These are phyloP conservation scores for Muraenolepis orangiensis DNA, from an alignment of 2,797 vertebrate species.

Conservation along the genomic window DNA sequence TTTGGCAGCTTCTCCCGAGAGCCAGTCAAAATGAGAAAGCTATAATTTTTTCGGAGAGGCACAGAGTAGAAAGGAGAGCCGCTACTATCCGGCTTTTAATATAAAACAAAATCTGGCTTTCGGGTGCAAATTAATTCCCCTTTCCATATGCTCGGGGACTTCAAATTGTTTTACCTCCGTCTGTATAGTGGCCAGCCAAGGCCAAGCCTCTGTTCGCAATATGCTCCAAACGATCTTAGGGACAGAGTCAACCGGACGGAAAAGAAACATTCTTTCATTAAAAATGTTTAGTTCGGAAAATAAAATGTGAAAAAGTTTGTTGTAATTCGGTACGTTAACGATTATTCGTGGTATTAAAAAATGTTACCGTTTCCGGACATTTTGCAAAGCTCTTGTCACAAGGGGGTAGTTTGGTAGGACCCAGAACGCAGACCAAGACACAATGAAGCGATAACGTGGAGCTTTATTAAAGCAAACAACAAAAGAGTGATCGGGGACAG, in stretches of 20 bases:
- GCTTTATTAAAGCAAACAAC: no score
- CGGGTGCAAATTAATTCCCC: constrained; percentile 24
- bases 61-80: not conserved
- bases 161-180: constrained; percentile 24
- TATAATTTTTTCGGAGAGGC: not conserved
- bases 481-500: no score
- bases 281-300: not conserved
- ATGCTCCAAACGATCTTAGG: not conserved
- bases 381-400: no score
- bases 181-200: constrained; percentile 33
- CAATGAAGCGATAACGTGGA: no score
- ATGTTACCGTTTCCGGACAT: no score
- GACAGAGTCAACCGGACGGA: not conserved
- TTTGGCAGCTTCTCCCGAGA: not conserved
- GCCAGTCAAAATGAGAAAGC: constrained; percentile 4
- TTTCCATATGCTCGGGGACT: constrained; percentile 53
- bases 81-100: not conserved
- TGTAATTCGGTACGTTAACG: not conserved
- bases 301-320: not conserved
- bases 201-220: constrained; percentile 25
- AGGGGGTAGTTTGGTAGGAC: no score
- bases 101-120: constrained; percentile 17
- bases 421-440: no score
- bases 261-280: not conserved
- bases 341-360: no score